A percentile compares a stretch with the other conserved stretches of the same genome.
phyloP scores from a whole-genome alignment of 2,113 vertebrate species.

The Platysternon megacephalum region DNA sequence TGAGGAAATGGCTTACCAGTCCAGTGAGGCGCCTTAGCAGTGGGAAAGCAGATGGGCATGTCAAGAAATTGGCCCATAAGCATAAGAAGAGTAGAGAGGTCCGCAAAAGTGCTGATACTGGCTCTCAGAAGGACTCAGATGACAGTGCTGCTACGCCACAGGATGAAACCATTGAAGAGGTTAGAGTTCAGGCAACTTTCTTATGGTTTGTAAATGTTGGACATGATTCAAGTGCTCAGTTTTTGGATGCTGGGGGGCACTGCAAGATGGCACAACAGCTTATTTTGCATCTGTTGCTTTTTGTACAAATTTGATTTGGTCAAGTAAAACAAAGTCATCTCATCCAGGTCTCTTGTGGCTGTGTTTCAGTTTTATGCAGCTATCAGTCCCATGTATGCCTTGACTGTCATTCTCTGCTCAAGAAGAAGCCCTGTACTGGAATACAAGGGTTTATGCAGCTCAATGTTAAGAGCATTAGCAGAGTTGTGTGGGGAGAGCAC shows the following conservation, averaged over 20 bases:
- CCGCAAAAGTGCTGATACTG: slow-evolving; percentile 90
- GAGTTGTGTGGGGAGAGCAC: background rate
- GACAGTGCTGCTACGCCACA: slow-evolving; percentile 97
- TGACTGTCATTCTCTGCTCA: background rate
- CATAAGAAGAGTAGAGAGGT: slow-evolving; percentile 97
- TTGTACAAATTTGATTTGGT: background rate
- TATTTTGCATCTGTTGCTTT: background rate
- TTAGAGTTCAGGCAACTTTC: slow-evolving; percentile 50
- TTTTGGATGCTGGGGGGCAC: background rate
- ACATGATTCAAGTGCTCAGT: too few relatives aligned
- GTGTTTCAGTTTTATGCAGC: background rate
- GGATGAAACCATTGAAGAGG: slow-evolving; percentile 97
- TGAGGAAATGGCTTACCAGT: slow-evolving; percentile 98
- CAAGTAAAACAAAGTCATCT: background rate
- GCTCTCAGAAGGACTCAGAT: slow-evolving; percentile 96
- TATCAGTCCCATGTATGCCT: background rate
- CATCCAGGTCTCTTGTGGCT: background rate
- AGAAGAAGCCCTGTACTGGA: background rate
- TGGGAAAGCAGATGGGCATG: slow-evolving; percentile 95
- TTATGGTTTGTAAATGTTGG: fast-evolving
- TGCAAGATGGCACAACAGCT: background rate
- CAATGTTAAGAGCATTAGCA: background rate
- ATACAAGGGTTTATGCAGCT: background rate
- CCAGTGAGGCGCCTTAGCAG: slow-evolving; percentile 96
- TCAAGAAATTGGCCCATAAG: slow-evolving; percentile 96